Base-by-base conservation (phyloP, 2,113 vertebrate genomes). In the Chinchilla lanigera region DNA sequence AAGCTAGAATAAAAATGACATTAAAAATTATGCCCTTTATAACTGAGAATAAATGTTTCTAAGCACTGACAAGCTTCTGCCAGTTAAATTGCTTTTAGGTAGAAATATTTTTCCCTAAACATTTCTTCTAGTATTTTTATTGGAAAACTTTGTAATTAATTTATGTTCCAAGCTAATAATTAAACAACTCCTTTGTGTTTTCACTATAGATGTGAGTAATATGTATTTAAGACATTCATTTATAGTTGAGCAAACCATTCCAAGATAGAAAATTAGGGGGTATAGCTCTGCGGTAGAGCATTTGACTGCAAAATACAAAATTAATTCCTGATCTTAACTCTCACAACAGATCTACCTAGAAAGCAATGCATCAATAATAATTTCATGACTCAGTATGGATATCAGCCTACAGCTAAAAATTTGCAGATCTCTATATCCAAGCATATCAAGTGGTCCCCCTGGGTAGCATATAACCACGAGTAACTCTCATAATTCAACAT, bases 351-450 rank as follows among this genome's bases (percentile, higher is more conserved):
- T 94, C 73, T 94, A 93, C 80, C 97, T 97, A 95, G 91, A 98
- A 98, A 98, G 96, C 41, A 97, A 97, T 97, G 93, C 52, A 98
- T 98, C 97, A 95, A 58, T 90, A 96, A 89, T 56, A 97, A 98
- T 98, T 98, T 96, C 98, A 98, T 95, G 63, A 90, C 78, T 98
- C 97, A 97, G 90, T 98, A 97, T 41, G 60, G 89, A 95, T 83
- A 97, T 78, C 93, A 98, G 96, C 95, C 97, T 89, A 97, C 61
- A 98, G 97, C 92, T 98, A 96, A 98, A 98, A 98, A 97, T 98
- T 58, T 98, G 91, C 97, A 98, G 92, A 97, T 97, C 97, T 98
- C 17, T 96, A 97, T 91, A 98, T 91, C 92, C 50, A 97, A 97
- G 93, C 88, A 95, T 89, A 97, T 98, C 98, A 94, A 97, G 96